Evolutionary conservation across 2,113 vertebrate genomes (phyloP).

Genomic region (Machaerirhynchus nigripectus): DNA sequence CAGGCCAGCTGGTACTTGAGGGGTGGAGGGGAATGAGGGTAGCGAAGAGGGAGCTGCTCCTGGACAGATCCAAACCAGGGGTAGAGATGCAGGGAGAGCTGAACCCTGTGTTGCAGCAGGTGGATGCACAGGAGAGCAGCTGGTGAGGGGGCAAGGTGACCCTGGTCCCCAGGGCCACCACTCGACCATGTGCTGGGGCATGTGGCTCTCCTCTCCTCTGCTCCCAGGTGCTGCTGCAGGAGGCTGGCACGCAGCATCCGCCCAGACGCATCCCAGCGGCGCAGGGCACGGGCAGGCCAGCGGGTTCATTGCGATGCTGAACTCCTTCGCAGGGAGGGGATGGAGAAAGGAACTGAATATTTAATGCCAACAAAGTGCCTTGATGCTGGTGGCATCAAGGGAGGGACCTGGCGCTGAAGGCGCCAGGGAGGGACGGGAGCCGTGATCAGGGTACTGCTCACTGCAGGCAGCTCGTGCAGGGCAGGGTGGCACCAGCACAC

Average conservation of each 20-base stretch:
- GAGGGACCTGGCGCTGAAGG: background rate
- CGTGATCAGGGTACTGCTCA: background rate
- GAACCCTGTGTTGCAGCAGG: background rate
- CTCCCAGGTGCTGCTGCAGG: background rate
- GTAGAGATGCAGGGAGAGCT: background rate
- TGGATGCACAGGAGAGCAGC: background rate
- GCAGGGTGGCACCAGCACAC: accelerated
- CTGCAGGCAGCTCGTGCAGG: accelerated
- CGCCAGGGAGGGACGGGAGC: background rate
- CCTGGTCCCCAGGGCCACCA: background rate
- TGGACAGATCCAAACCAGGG: background rate
- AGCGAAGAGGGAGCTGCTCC: background rate
- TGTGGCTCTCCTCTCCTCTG: background rate
- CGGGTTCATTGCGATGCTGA: background rate
- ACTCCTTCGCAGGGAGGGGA: background rate
- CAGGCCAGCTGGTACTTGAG: background rate
- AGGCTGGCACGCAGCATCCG: background rate
- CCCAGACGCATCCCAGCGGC: accelerated
- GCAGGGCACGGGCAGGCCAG: background rate
- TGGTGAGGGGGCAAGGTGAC: background rate
- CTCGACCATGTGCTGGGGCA: accelerated
- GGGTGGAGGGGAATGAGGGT: background rate
- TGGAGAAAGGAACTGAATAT: constrained; percentile 29
- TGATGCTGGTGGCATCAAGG: background rate
- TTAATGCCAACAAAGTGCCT: constrained; percentile 22